Evolutionary conservation across 2,797 vertebrate genomes (phyloP).

Genomic region (Mastacembelus armatus): DNA sequence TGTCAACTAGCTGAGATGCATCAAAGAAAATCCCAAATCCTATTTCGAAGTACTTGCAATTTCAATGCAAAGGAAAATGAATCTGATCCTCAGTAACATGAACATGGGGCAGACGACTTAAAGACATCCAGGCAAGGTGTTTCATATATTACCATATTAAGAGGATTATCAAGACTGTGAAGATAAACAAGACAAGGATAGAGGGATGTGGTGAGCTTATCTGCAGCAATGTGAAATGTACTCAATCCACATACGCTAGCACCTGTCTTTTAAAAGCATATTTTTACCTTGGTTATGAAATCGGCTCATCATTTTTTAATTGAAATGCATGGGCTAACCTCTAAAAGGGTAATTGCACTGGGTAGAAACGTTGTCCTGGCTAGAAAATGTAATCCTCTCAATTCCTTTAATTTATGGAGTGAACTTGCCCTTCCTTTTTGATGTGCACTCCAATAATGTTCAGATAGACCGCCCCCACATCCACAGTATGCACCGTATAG

Average conservation of each 20-base stretch:
- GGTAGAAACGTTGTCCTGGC: slow-evolving; percentile 40
- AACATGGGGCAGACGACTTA: slow-evolving; percentile 56
- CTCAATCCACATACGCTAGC: slow-evolving; percentile 36
- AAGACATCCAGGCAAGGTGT: slow-evolving; percentile 63
- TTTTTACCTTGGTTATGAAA: slow-evolving; percentile 62
- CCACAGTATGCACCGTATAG: slow-evolving; percentile 31
- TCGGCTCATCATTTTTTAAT: slow-evolving; percentile 44
- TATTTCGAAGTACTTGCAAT: slow-evolving; percentile 54
- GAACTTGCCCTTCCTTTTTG: slow-evolving; percentile 62
- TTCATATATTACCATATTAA: slow-evolving; percentile 79
- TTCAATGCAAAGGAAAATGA: slow-evolving; percentile 48
- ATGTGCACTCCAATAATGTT: slow-evolving; percentile 63
- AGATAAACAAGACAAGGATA: slow-evolving; percentile 68
- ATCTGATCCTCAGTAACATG: slow-evolving; percentile 40
- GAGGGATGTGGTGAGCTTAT: slow-evolving; percentile 53
- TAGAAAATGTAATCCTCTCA: slow-evolving; percentile 67
- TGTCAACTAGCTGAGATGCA: slow-evolving; percentile 34
- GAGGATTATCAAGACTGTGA: slow-evolving; percentile 73
- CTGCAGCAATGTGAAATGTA: slow-evolving; percentile 39
- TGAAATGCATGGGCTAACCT: slow-evolving; percentile 59
- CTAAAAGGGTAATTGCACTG: slow-evolving; percentile 58
- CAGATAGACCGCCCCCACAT: slow-evolving; percentile 19
- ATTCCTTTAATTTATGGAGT: slow-evolving; percentile 66
- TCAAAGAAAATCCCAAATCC: slow-evolving; percentile 50
- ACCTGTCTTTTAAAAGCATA: slow-evolving; percentile 56